A percentile compares a stretch with the other conserved stretches of the same genome.
Conservation (phyloP, 2,888 invertebrate genomes). For the Aleiodes leptofemur region DNA sequence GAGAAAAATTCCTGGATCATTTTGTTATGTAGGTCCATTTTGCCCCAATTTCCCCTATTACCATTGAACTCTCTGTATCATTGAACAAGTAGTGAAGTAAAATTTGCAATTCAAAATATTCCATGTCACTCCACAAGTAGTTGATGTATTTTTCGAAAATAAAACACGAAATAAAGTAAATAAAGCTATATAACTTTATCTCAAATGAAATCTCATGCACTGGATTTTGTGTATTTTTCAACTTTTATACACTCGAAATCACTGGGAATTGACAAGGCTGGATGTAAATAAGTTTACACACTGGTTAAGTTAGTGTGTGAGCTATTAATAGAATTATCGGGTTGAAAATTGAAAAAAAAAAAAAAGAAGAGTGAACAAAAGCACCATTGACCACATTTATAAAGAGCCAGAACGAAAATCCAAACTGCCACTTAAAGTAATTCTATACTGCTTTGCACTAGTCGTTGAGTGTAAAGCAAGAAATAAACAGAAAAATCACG, state of each 20-base stretch:
- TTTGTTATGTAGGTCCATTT: no score
- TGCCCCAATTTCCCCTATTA: no score
- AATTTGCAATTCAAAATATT: no score
- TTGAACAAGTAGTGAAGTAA: no score
- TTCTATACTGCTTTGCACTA: no score
- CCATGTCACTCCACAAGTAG: neutral
- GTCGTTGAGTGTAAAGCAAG: no score
- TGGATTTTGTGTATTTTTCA: conserved; percentile 24
- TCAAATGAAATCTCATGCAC: conserved; percentile 28
- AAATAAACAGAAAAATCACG: no score
- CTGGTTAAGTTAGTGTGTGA: neutral
- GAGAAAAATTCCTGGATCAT: no score
- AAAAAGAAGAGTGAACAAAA: conserved; percentile 1
- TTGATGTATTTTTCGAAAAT: neutral
- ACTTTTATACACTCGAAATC: conserved; percentile 15
- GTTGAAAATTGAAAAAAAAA: neutral
- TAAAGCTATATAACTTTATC: neutral
- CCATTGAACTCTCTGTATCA: no score
- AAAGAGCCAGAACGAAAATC: no score
- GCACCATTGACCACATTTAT: neutral
- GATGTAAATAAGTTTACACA: conserved; percentile 41
- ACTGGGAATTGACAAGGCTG: conserved; percentile 51
- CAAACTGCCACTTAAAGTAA: no score
- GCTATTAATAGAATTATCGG: conserved; percentile 46
- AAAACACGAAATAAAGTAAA: conserved; percentile 39